Conservation (phyloP, 53 echinoderm and acorn worm species). For the Paracentrotus lividus region DNA sequence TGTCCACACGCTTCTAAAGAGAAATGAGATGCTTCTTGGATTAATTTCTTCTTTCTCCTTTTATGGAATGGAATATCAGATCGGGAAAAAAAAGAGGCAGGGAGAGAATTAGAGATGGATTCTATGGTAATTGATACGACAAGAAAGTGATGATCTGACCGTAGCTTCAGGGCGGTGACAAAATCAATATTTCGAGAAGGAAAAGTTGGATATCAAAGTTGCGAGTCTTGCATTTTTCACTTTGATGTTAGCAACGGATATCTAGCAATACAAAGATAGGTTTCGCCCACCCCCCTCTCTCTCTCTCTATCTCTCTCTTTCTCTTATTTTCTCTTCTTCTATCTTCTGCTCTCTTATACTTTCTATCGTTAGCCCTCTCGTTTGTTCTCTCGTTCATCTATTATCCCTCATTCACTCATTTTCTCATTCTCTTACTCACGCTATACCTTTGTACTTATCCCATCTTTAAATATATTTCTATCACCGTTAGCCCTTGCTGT, state of each 20-base stretch:
- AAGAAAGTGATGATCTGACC: conserved; percentile 32
- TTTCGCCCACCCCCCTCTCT: neutral
- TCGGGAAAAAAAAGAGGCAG: conserved; percentile 18
- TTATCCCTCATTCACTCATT: neutral
- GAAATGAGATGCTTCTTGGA: conserved; percentile 47
- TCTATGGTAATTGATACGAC: conserved; percentile 57
- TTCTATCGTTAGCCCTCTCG: neutral
- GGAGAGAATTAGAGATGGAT: conserved; percentile 59
- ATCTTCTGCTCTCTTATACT: neutral
- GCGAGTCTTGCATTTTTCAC: conserved; percentile 31
- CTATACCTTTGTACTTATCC: neutral
- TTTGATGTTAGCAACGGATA: conserved; percentile 34
- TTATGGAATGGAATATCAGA: conserved; percentile 45
- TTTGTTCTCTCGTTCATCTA: neutral
- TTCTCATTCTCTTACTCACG: neutral
- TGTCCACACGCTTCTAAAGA: conserved; percentile 26
- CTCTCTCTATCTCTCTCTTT: neutral
- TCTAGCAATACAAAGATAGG: neutral
- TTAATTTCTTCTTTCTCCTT: conserved; percentile 52
- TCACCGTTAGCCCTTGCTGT: neutral
- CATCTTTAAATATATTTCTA: conserved; percentile 12
- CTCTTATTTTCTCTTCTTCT: neutral
- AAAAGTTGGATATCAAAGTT: conserved; percentile 51
- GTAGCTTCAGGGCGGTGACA: conserved; percentile 58
- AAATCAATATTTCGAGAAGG: conserved; percentile 52